Conservation (phyloP, 1,140 invertebrate species). For the Formica exsecta region DNA sequence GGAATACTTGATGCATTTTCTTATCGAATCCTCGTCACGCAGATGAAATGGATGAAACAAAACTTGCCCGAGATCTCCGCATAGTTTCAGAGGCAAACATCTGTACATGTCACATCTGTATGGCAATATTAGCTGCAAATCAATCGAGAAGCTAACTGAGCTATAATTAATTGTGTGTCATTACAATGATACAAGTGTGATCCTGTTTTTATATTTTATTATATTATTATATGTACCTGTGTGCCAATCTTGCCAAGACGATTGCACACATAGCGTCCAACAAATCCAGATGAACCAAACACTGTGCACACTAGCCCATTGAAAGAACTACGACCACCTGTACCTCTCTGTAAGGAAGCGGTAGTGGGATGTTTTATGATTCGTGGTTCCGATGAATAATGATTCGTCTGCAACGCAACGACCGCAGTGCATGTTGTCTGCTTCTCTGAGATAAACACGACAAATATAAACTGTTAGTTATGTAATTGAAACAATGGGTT, state of each 20-base stretch:
- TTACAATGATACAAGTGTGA: not conserved
- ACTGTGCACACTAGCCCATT: constrained; percentile 99
- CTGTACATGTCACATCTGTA: constrained; percentile 96
- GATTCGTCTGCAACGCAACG: constrained; percentile 74
- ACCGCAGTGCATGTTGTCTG: constrained; percentile 71
- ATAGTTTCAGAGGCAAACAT: constrained; percentile 91
- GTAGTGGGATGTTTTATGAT: constrained; percentile 87
- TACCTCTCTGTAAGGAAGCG: constrained; percentile 92
- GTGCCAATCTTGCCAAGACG: constrained; percentile 95
- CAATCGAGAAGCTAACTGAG: not conserved
- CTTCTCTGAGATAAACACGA: constrained; percentile 70
- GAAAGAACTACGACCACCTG: constrained; percentile 97
- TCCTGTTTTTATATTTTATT: not conserved
- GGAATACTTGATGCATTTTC: constrained; percentile 96
- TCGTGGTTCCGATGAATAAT: constrained; percentile 79
- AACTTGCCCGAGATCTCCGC: constrained; percentile 98
- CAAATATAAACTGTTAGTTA: constrained; percentile 50
- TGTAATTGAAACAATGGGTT: constrained; percentile 44
- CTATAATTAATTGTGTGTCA: not conserved
- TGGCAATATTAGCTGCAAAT: constrained; percentile 95
- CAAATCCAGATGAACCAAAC: constrained; percentile 96
- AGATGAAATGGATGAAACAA: constrained; percentile 95
- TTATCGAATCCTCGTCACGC: constrained; percentile 95
- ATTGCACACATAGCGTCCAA: constrained; percentile 95
- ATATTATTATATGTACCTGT: constrained; percentile 88